Conservation (phyloP, 2,113 vertebrate species). For the Neolamprologus kungweensis region DNA sequence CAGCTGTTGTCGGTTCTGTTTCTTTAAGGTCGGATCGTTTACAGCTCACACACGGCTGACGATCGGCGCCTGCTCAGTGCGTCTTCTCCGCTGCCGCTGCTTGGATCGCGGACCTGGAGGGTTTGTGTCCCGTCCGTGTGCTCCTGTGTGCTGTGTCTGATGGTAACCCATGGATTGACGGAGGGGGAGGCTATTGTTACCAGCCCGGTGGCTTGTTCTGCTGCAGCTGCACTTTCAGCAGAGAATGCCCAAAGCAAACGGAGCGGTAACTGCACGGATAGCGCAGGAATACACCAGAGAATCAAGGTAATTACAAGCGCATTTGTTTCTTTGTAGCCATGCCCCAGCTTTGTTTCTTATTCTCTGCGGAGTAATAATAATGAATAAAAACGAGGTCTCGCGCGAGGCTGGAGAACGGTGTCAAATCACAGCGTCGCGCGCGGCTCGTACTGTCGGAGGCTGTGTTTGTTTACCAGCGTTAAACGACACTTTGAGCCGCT, state of each 20-base stretch:
- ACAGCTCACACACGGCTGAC: neutral
- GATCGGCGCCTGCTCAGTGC: constrained; percentile 37
- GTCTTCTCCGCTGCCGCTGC: neutral
- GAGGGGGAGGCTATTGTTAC: constrained; percentile 43
- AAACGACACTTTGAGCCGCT: neutral
- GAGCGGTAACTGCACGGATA: constrained; percentile 8
- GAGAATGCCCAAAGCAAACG: constrained; percentile 17
- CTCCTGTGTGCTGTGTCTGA: neutral
- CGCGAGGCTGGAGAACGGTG: neutral
- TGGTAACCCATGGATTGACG: constrained; percentile 13
- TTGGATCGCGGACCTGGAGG: neutral
- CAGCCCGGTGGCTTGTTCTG: neutral
- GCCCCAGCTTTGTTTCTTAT: neutral
- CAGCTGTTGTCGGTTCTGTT: neutral
- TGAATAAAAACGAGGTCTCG: neutral
- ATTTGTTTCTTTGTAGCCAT: neutral
- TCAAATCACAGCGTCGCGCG: neutral
- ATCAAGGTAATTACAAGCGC: neutral
- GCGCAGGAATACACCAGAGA: neutral
- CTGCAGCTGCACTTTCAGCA: constrained; percentile 4
- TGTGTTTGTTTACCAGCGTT: neutral
- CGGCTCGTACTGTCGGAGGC: neutral
- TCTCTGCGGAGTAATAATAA: neutral
- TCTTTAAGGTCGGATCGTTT: constrained; percentile 22
- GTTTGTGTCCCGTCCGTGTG: neutral